phyloP scores from a whole-genome alignment of 2,797 vertebrate genomes.

The Prionace glauca region DNA sequence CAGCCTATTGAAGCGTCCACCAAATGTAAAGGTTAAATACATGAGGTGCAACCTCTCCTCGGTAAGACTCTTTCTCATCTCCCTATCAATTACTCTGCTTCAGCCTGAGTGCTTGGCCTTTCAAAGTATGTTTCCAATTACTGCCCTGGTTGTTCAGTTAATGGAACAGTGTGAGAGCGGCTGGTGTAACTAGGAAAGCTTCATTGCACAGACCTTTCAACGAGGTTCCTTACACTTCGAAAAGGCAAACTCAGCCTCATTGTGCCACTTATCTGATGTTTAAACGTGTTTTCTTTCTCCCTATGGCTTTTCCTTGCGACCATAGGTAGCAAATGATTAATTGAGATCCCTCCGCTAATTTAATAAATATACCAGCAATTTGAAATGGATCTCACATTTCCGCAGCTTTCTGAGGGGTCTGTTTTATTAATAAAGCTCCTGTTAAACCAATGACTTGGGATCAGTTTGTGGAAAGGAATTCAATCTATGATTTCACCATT shows the following conservation, averaged over 20 bases:
- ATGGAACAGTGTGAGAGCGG: background rate
- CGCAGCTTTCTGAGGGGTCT: background rate
- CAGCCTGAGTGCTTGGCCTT: background rate
- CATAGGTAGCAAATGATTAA: background rate
- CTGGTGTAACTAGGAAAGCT: background rate
- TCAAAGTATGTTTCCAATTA: conserved; percentile 10
- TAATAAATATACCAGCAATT: background rate
- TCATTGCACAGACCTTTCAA: background rate
- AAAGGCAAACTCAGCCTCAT: background rate
- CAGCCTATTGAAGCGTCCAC: background rate
- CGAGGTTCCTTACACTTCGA: background rate
- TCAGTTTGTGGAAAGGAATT: background rate
- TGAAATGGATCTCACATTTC: background rate
- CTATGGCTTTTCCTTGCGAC: background rate
- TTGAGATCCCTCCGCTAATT: background rate
- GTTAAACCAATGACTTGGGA: background rate
- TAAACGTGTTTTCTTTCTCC: background rate
- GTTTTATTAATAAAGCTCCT: background rate
- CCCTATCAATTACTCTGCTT: conserved; percentile 5
- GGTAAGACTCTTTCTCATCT: background rate
- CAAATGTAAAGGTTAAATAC: background rate
- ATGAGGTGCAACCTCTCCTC: background rate
- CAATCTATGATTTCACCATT: background rate
- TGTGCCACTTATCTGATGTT: background rate
- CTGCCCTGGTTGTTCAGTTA: background rate